A percentile compares a stretch with the other conserved stretches of the same genome.
Conservation (phyloP, 2,797 vertebrate genomes). For the Acanthiza pusilla region DNA sequence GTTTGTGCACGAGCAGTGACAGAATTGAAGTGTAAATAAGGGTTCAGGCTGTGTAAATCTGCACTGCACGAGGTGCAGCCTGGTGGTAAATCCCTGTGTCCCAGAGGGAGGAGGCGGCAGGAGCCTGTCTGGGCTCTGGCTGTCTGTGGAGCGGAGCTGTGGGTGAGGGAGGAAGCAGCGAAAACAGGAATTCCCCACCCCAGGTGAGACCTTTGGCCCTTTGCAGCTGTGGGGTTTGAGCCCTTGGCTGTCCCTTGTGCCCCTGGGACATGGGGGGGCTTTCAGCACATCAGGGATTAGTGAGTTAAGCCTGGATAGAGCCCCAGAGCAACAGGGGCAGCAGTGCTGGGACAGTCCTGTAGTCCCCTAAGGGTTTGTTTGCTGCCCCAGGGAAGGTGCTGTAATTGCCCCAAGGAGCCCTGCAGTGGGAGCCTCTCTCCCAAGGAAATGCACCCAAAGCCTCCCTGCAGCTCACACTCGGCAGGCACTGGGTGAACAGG, state of each 20-base stretch:
- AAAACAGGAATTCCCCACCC: not conserved
- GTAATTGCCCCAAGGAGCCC: not conserved
- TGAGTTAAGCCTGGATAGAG: accelerated
- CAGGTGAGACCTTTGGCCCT: accelerated
- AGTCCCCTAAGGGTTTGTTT: accelerated
- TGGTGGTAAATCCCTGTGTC: not conserved
- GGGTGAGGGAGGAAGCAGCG: not conserved
- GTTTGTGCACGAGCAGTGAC: not conserved
- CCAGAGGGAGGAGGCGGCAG: not conserved
- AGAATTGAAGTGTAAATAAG: slow-evolving; percentile 22
- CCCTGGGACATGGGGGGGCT: not conserved
- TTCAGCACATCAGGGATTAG: accelerated
- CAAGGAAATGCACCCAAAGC: not conserved
- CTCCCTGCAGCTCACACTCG: not conserved
- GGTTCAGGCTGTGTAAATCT: not conserved
- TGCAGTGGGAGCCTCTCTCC: not conserved
- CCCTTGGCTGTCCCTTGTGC: not conserved
- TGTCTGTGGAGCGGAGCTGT: not conserved
- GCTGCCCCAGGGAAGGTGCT: not conserved
- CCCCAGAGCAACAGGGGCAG: not conserved
- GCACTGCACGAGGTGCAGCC: not conserved
- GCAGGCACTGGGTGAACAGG: not conserved
- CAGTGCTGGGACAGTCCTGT: accelerated
- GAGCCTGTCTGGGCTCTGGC: not conserved
- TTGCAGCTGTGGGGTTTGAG: accelerated